Evolutionary conservation across 1,140 invertebrate genomes (phyloP), one percentile per base, ranked within the genome.

Genomic region (Orussus abietinus): DNA sequence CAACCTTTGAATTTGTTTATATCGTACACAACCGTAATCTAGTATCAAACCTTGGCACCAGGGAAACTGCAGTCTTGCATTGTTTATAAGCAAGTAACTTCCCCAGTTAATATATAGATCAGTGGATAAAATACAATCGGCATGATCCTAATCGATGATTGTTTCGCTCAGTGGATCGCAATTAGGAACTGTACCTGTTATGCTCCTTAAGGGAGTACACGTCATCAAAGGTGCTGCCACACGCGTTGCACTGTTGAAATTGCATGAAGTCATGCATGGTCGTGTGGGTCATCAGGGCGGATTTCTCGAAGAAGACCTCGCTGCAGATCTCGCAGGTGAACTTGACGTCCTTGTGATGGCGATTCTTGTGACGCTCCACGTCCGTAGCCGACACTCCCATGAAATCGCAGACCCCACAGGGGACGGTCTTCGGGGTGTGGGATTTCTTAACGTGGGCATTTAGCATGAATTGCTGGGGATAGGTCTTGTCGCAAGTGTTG

Each of bases 171-270:
- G n/a, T n/a, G n/a, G n/a, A n/a, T n/a, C n/a, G n/a, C n/a, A n/a
- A n/a, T n/a, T n/a, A 13, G 17, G 3, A 7, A 34, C 31, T 13
- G 13, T 49, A 54, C 51, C 51, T 51, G n/a, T n/a, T n/a, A n/a
- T 36, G 34, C 18, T 36, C 34, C 34, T 36, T 36, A 2, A 36
- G 18, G 5, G 34, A 36, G 28, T 34, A 45, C 3, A 51, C 36
- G 13, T 56, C 49, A 2, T 51, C 77, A 53, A 83, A 81, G 25
- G 75, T 76, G 55, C 79, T 81, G 39, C 76, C 72, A 49, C 79
- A 81, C 2, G 79, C 61, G 53, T 79, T 77, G 65, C 80, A 81
- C 26, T 78, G 77, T 11, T 55, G 51, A 43, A 40, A 50, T 5
- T 47, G 21, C 43, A 51, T 45, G 10, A 51, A 50, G 21, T 36